Conservation (phyloP, 2,888 invertebrate genomes). For the Drosophila niveifrons region DNA sequence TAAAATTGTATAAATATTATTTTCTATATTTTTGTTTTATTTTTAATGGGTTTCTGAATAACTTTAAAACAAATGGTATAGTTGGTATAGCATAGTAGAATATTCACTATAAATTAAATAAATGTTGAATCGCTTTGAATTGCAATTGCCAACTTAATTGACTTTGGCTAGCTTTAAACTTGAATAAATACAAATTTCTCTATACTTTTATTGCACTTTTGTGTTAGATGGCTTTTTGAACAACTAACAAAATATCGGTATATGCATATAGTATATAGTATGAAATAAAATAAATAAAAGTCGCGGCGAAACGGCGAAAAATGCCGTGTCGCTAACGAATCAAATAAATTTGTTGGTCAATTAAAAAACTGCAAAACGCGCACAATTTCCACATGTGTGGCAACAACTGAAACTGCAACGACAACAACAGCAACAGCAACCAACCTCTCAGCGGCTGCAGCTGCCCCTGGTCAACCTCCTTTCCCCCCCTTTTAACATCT, state of each 20-base stretch:
- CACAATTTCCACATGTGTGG: slow-evolving; percentile 81
- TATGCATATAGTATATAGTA: background rate
- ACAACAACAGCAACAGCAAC: slow-evolving; percentile 17
- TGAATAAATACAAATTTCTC: no score
- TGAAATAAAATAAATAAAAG: slow-evolving; percentile 44
- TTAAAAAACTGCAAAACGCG: slow-evolving; percentile 85
- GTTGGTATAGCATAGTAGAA: no score
- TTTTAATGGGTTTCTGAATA: no score
- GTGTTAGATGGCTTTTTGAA: no score
- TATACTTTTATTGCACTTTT: no score
- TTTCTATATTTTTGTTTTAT: no score
- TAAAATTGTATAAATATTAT: no score
- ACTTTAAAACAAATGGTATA: no score
- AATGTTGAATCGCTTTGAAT: no score
- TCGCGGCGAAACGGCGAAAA: slow-evolving; percentile 28
- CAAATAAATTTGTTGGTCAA: slow-evolving; percentile 86
- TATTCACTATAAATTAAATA: no score
- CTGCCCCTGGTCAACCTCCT: slow-evolving; percentile 25
- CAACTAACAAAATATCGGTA: background rate
- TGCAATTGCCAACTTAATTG: no score
- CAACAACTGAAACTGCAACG: slow-evolving; percentile 62
- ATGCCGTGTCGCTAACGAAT: slow-evolving; percentile 83
- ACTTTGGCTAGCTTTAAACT: background rate
- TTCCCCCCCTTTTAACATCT: background rate
- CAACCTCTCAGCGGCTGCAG: slow-evolving; percentile 24